Percentiles rank a stretch among this genome's conserved stretches.
These are phyloP conservation scores for Agrochola lota DNA, from an alignment of 2,888 invertebrate genomes.

Conservation along the genomic window DNA sequence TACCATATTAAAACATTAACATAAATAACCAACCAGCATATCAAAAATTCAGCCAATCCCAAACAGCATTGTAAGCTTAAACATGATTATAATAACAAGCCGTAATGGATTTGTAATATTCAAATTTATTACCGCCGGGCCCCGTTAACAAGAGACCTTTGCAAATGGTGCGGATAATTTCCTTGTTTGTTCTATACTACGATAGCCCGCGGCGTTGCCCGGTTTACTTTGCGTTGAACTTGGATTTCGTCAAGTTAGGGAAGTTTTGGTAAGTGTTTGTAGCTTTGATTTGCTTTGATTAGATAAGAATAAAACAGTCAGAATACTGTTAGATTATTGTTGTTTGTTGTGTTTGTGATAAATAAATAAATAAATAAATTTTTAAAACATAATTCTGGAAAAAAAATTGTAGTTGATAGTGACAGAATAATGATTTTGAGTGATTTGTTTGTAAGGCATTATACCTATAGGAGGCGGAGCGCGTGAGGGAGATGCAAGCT, in stretches of 20 bases:
- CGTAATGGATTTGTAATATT: slow-evolving; percentile 64
- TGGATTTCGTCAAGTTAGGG: slow-evolving; percentile 27
- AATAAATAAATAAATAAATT: no score
- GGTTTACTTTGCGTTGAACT: slow-evolving; percentile 8
- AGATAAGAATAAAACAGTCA: neutral
- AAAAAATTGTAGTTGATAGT: no score
- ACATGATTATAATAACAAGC: slow-evolving; percentile 55
- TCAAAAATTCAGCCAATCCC: slow-evolving; percentile 40
- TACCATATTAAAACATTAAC: slow-evolving; percentile 15
- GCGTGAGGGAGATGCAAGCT: no score
- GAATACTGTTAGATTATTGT: neutral
- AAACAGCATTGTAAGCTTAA: slow-evolving; percentile 44
- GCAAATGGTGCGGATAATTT: slow-evolving; percentile 54
- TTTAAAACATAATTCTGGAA: neutral
- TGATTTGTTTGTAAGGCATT: no score
- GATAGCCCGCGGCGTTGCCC: slow-evolving; percentile 14
- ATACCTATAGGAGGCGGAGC: no score
- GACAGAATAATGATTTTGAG: no score
- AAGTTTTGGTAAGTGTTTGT: neutral
- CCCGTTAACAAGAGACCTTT: slow-evolving; percentile 48
- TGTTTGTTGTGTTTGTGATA: no score
- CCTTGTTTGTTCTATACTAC: slow-evolving; percentile 51
- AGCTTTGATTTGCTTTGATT: neutral
- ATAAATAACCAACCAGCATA: slow-evolving; percentile 25
- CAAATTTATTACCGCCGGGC: slow-evolving; percentile 56